Percentiles rank a stretch among this genome's conserved stretches.
These are phyloP conservation scores for Pseudobourletiella spinata DNA, from an alignment of 1,140 invertebrate genomes.

Conservation along the genomic window DNA sequence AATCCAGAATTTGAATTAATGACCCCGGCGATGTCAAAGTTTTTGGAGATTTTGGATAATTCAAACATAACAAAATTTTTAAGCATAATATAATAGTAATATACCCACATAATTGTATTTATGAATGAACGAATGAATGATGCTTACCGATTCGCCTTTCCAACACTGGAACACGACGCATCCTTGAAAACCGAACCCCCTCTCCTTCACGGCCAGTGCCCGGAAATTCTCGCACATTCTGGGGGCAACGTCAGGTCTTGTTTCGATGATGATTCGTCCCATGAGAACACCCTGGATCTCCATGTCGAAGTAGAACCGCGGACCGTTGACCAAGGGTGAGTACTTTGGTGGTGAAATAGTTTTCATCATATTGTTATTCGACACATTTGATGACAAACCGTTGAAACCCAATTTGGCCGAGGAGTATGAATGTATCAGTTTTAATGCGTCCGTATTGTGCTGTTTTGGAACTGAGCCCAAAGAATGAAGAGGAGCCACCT, in stretches of 20 bases:
- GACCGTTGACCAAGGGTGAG: constrained; percentile 38
- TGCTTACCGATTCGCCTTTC: constrained; percentile 61
- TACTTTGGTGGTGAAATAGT: constrained; percentile 32
- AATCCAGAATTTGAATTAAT: background rate
- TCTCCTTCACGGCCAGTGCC: constrained; percentile 65
- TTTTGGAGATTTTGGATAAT: background rate
- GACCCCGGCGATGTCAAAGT: background rate
- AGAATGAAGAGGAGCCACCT: constrained; percentile 27
- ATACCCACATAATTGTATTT: too few relatives aligned
- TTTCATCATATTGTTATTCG: constrained; percentile 19
- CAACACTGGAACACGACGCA: constrained; percentile 72
- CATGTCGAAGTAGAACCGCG: constrained; percentile 65
- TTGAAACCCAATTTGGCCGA: constrained; percentile 32
- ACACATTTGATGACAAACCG: constrained; percentile 14
- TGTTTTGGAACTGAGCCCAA: constrained; percentile 21
- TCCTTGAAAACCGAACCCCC: constrained; percentile 66
- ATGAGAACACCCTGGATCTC: constrained; percentile 54
- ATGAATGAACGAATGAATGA: too few relatives aligned
- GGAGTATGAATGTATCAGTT: constrained; percentile 32
- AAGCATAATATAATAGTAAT: too few relatives aligned
- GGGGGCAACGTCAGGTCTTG: constrained; percentile 72
- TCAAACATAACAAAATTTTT: too few relatives aligned
- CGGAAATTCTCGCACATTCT: constrained; percentile 86
- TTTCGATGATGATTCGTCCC: constrained; percentile 71
- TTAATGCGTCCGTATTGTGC: constrained; percentile 28